Percentiles rank a stretch among this genome's conserved stretches.
These are phyloP conservation scores for Hydrocynus forskahlii DNA, from an alignment of 2,797 vertebrate genomes.

Conservation along the genomic window DNA sequence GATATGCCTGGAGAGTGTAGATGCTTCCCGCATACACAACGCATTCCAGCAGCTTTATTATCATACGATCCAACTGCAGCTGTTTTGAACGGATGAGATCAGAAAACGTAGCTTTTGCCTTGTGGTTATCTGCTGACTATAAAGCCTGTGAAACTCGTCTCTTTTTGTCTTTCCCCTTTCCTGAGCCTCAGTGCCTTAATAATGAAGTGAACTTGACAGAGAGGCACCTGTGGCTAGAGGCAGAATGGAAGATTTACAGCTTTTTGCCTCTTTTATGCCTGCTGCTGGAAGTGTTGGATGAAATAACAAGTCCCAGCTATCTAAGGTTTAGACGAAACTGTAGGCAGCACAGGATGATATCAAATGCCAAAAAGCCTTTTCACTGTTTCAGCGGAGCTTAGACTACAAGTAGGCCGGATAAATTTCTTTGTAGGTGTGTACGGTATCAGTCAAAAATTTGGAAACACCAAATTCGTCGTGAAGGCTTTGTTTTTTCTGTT, in stretches of 20 bases:
- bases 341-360: background rate
- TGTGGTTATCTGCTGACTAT: conserved; percentile 12
- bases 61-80: conserved; percentile 38
- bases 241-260: conserved; percentile 28
- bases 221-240: conserved; percentile 56
- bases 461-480: too few species aligned
- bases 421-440: background rate
- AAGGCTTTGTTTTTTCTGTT: too few species aligned
- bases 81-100: conserved; percentile 42
- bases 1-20: conserved; percentile 44
- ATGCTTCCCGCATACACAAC: conserved; percentile 64
- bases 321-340: conserved; percentile 14
- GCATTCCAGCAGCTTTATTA: conserved; percentile 56
- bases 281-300: background rate
- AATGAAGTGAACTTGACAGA: conserved; percentile 60
- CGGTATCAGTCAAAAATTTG: background rate
- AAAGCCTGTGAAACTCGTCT: conserved; percentile 27
- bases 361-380: background rate
- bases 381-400: background rate
- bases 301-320: conserved; percentile 27
- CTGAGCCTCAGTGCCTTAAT: conserved; percentile 34
- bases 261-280: conserved; percentile 26
- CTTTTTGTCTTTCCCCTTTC: conserved; percentile 23
- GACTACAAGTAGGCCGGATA: background rate
- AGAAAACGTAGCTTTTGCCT: conserved; percentile 32